Evolutionary conservation across 2,888 invertebrate genomes (phyloP), one percentile per base, ranked within the genome.

Genomic region (Zaprionus obscuricornis): DNA sequence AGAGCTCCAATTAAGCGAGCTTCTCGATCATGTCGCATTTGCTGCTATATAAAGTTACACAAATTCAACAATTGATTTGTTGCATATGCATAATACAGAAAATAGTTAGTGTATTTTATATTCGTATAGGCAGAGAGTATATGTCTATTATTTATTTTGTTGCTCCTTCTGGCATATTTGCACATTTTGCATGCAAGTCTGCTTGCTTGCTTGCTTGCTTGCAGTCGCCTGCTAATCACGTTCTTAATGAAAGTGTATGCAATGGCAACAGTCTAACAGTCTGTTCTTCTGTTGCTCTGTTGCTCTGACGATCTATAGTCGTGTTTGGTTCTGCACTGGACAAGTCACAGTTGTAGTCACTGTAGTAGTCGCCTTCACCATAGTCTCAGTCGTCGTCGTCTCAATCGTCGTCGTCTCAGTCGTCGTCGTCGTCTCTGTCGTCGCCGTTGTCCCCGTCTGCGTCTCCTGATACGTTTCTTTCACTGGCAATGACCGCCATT

Each of bases 401-500:
- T n/a, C 24, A 27, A 40, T 56, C 58, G 42, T 22, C 26, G 29
- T 7, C 20, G 10, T 16, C 13, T 26, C 16, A 43, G 57, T 45
- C 36, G 39, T 58, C 40, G 27, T 20, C 29, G 60, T 52, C 47
- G 40, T 45, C 29, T 20, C 20, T 8, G 29, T 36, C 27, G 13
- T 8, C 47, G 18, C 43, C 43, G 36, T 43, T 59, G 33, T 40
- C n/a, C n/a, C 4, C 24, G n/a, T n/a, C n/a, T n/a, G n/a, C n/a
- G 18, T 16, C 20, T 4, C 14, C 14, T 18, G 37, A n/a, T n/a
- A n/a, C n/a, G n/a, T n/a, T n/a, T 82, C 68, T 75, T 71, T 78
- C 79, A 64, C 78, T 79, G 85, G 79, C 85, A 85, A 78, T 85
- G 77, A 85, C 75, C 78, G 85, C 76, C 85, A 78, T 83, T 85